phyloP scores from a whole-genome alignment of 2,113 vertebrate genomes.

The Nothocercus julius region DNA sequence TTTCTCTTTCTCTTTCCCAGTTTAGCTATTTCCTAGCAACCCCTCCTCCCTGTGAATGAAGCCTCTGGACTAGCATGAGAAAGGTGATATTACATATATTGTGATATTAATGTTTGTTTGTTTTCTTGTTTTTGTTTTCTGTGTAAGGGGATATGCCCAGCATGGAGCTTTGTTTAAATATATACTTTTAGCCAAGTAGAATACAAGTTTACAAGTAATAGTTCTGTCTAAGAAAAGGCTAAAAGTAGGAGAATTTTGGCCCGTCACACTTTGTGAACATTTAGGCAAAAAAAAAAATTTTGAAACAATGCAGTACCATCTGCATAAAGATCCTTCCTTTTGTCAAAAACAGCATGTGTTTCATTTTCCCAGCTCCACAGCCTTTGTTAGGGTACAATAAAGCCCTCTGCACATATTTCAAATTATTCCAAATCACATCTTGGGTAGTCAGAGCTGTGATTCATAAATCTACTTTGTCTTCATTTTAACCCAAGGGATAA shows the following conservation, averaged over 20 bases:
- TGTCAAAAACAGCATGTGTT: not conserved
- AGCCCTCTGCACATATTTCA: not conserved
- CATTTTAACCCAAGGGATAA: not conserved
- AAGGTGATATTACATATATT: not conserved
- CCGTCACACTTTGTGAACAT: fast-evolving
- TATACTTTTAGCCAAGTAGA: not conserved
- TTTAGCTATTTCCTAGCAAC: not conserved
- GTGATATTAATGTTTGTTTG: not conserved
- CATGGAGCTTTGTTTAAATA: not conserved
- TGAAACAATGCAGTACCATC: not conserved
- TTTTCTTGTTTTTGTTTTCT: not conserved
- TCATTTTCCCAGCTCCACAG: not conserved
- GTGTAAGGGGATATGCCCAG: not conserved
- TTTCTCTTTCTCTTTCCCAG: not conserved
- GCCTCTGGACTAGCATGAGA: not conserved
- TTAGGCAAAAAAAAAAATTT: not conserved
- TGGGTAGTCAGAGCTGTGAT: not conserved
- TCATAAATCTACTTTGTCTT: not conserved
- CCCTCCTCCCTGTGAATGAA: not conserved
- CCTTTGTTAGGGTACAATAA: constrained; percentile 1
- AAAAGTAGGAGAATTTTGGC: not conserved
- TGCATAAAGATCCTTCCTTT: not conserved
- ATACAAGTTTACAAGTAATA: not conserved
- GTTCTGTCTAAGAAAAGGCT: not conserved
- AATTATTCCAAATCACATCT: not conserved